phyloP scores from a whole-genome alignment of 2,888 invertebrate species.

The Eristalis tenax region DNA sequence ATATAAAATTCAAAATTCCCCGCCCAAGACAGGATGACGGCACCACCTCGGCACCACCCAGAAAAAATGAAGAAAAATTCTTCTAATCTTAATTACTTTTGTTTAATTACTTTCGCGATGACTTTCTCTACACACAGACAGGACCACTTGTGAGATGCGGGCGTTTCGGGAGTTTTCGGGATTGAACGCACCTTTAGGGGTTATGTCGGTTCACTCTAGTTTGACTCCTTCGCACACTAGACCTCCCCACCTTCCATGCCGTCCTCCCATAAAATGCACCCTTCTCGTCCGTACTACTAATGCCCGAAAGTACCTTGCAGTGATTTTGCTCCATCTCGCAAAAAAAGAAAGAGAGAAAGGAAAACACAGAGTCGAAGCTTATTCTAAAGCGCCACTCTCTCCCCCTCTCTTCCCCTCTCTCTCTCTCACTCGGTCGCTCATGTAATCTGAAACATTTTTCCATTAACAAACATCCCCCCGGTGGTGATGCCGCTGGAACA shows the following conservation, averaged over 20 bases:
- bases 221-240: constrained; percentile 3
- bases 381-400: neutral
- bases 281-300: constrained; percentile 48
- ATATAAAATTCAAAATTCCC: constrained; percentile 43
- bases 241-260: no score
- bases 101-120: constrained; percentile 81
- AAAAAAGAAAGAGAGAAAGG: neutral
- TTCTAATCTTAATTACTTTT: constrained; percentile 81
- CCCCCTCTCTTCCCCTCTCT: no score
- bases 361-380: constrained; percentile 14
- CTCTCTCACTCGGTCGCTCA: neutral
- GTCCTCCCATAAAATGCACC: neutral
- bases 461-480: constrained; percentile 64
- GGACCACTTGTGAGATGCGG: neutral
- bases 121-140: constrained; percentile 50
- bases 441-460: constrained; percentile 64
- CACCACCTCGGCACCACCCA: constrained; percentile 3
- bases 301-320: constrained; percentile 45
- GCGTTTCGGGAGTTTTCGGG: neutral
- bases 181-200: constrained; percentile 50
- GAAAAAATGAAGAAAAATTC: constrained; percentile 53
- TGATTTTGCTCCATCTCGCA: constrained; percentile 28
- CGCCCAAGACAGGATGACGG: neutral
- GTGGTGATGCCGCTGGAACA: constrained; percentile 55
- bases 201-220: constrained; percentile 41